Evolutionary conservation across 2,888 invertebrate species (phyloP), one percentile per base, ranked within the genome.

Genomic region (Agrochola lychnidis): DNA sequence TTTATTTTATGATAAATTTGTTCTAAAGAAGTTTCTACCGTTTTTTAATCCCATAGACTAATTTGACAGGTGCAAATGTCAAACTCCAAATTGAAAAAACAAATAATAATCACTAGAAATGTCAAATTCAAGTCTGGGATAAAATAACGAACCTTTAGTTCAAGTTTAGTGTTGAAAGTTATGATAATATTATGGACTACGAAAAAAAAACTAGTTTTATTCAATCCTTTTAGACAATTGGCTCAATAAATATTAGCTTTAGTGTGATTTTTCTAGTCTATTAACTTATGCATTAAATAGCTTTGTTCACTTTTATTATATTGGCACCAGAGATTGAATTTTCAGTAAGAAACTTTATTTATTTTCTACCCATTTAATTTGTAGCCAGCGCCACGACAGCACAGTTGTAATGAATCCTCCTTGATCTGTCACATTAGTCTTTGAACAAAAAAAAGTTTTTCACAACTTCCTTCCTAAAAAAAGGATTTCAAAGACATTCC

Each of bases 361-460:
- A 30, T 78, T 66, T 36, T 42, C 30, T 57, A 40, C 36, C 5
- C 4, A 6, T 42, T 51, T 30, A 40, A 36, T 62, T 64, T 73
- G 14, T 45, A 63, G 45, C 42, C 42, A 42, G 59, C 30, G 64
- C 53, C 42, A 48, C 69, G 76, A 79, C 78, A 81, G 73, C 73
- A 73, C 68, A 53, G 64, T 68, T 59, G 67, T 82, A 82, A 87
- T 88, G 88, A 87, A 90, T 90, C 86, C 89, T 89, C 81, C 89
- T 88, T 88, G 88, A 90, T 91, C 87, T 87, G 87, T 89, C 88
- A 85, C 91, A 92, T 91, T 92, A 91, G 85, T 82, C 79, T 81
- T 76, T 69, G 78, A 82, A 85, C 81, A 89, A 84, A 88, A 89
- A 89, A 89, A 70, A 66, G 78, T 85, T 78, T 81, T 73, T 69